Conservation (phyloP, 2,797 vertebrate genomes). For the Paramormyrops hopkinsi region DNA sequence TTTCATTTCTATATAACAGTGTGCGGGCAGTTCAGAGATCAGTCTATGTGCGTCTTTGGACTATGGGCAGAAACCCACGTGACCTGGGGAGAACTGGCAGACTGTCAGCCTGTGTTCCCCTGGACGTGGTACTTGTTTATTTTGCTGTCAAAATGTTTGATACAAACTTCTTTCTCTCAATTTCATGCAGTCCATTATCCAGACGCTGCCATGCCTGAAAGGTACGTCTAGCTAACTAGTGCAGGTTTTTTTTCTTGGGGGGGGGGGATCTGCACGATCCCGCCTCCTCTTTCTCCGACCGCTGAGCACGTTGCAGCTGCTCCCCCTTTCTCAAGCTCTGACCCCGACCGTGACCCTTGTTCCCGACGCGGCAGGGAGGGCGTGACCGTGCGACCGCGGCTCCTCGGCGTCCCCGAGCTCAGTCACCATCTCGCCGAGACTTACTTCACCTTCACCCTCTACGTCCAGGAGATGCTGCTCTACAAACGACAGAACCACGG, state of each 20-base stretch:
- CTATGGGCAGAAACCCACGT: neutral
- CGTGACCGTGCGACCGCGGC: conserved; percentile 70
- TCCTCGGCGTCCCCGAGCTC: conserved; percentile 86
- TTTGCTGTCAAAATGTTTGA: neutral
- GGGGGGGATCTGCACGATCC: neutral
- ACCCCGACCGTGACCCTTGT: neutral
- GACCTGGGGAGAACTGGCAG: neutral
- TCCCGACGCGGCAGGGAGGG: conserved; percentile 59
- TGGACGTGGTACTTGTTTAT: neutral
- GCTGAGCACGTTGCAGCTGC: conserved; percentile 23
- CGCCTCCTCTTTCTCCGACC: neutral
- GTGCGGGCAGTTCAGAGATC: neutral
- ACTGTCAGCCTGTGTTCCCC: neutral
- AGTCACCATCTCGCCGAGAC: conserved; percentile 92
- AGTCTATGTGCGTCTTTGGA: neutral
- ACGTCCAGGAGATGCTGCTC: conserved; percentile 84
- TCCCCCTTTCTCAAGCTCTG: neutral
- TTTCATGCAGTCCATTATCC: conserved; percentile 62
- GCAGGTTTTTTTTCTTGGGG: neutral
- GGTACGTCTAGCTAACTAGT: conserved; percentile 55
- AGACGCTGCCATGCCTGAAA: conserved; percentile 64
- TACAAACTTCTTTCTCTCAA: neutral
- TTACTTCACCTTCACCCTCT: conserved; percentile 86
- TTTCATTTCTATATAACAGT: neutral
- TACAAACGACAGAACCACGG: conserved; percentile 92